Conservation (phyloP, 2,797 vertebrate species). For the Bucorvus abyssinicus region DNA sequence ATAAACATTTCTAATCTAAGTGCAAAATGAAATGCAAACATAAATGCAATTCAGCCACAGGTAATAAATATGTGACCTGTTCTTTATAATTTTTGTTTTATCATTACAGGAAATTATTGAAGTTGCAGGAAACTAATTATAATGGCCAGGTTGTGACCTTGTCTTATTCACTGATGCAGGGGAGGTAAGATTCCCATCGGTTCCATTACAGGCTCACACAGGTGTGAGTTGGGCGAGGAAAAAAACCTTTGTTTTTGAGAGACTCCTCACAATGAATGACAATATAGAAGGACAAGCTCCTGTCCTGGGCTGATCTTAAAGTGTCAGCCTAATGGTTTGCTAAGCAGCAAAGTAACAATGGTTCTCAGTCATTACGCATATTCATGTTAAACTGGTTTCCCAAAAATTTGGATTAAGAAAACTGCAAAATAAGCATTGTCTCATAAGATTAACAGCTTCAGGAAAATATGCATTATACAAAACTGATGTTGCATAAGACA, state of each 20-base stretch:
- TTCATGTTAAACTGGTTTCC: not conserved
- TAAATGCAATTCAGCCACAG: not conserved
- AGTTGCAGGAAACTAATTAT: not conserved
- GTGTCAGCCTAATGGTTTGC: not conserved
- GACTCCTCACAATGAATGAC: not conserved
- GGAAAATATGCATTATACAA: not conserved
- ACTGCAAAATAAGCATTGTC: not conserved
- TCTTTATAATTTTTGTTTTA: not conserved
- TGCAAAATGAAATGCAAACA: not conserved
- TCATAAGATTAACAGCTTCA: not conserved
- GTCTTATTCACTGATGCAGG: not conserved
- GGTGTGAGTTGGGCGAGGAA: not conserved
- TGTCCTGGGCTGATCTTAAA: not conserved
- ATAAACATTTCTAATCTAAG: not conserved
- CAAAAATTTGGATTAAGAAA: not conserved
- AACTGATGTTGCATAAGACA: slow-evolving; percentile 6
- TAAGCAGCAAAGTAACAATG: not conserved
- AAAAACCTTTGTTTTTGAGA: not conserved
- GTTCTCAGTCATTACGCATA: not conserved
- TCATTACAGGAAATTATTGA: not conserved
- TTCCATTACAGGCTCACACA: not conserved
- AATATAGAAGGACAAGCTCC: not conserved
- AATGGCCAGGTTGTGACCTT: not conserved
- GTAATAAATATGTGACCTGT: not conserved
- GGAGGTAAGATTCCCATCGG: not conserved